Evolutionary conservation across 1,140 invertebrate genomes (phyloP), one percentile per base, ranked within the genome.

Genomic region (Drosophila bocki): DNA sequence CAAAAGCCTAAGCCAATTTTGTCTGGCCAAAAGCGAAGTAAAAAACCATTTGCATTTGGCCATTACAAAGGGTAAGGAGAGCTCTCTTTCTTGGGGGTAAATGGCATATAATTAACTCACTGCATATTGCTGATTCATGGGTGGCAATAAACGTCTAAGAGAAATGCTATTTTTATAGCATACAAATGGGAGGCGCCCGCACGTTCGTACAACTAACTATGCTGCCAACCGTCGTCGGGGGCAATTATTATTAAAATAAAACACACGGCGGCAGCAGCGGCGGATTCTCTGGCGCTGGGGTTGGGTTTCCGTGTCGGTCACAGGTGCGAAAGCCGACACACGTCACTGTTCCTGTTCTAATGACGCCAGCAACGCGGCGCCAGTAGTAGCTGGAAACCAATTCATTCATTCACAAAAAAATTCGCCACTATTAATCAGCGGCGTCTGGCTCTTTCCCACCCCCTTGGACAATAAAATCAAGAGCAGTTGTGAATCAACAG

Each of bases 321-420:
- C 83, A 86, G 83, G 79, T 87, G 82, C 50, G 17, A 37, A 62
- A 26, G 45, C 50, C 48, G 61, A 57, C 47, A 71, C 82, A 86
- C 84, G 83, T 86, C 83, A 87, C 86, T 77, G 71, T 57, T 51
- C 37, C 75, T 62, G 72, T 57, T 45, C 60, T 80, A 56, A 56
- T 56, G 76, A 83, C 80, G 80, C 84, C 75, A 71, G 56, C 41
- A 32, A 37, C 35, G 68, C 54, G 50, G 67, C 75, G 81, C 67
- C 82, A 58, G 45, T 54, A 50, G 48, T 48, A 51, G 22, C 58
- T 29, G 26, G 26, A 47, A 53, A 75, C 67, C 75, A 33, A 71
- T 71, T 85, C 62, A 76, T 85, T 85, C 82, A 85, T 87, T 87
- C 83, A 87, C 76, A 88, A 86, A 82, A 59, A 71, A 87, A 77